Evolutionary conservation across 35 echinoderm and acorn worm species (phyloP).

Genomic region (Nesometra sesokonis): DNA sequence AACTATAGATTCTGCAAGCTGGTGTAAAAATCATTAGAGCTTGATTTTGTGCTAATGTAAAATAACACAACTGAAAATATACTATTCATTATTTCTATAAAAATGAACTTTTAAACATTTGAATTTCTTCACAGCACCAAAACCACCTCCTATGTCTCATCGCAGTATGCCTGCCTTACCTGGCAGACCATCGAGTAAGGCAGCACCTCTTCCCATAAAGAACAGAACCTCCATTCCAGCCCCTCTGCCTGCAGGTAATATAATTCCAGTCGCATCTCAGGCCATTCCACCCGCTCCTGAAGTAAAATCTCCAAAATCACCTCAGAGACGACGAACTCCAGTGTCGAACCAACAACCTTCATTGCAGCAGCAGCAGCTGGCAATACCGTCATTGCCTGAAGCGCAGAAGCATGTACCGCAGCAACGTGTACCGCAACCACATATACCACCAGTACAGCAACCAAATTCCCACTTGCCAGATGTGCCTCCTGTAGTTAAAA

Average conservation of each 20-base stretch:
- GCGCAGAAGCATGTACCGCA: background rate
- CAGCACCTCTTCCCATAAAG: constrained; percentile 67
- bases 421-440: constrained; percentile 4
- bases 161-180: constrained; percentile 78
- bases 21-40: too few species aligned
- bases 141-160: constrained; percentile 43
- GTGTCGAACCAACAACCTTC: background rate
- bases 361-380: background rate
- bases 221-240: constrained; percentile 30
- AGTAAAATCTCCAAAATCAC: constrained; percentile 13
- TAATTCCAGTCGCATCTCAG: constrained; percentile 5
- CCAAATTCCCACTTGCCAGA: background rate
- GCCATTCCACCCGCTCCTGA: constrained; percentile 3
- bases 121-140: background rate
- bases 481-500: background rate
- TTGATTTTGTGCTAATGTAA: too few species aligned
- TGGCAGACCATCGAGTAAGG: constrained; percentile 80
- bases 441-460: background rate
- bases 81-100: background rate
- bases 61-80: too few species aligned
- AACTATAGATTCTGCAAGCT: too few species aligned
- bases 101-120: background rate
- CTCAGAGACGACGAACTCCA: background rate
- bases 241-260: background rate
- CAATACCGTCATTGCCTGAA: too few species aligned